These are phyloP conservation scores for Phorcus lineatus DNA, from an alignment of 2,888 invertebrate genomes.

Conservation along the genomic window DNA sequence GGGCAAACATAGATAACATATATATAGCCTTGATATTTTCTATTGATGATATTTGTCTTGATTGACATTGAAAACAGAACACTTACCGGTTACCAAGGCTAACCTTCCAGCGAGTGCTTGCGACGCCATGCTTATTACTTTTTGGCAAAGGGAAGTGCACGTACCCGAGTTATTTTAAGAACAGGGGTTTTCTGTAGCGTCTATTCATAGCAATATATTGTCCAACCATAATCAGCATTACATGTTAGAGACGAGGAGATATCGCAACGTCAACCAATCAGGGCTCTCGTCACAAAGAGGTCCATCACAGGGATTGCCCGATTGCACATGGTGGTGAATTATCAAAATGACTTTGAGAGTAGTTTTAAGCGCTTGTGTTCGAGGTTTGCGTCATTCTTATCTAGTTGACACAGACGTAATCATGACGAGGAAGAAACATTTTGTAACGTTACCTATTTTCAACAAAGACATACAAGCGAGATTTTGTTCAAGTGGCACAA, in stretches of 20 bases:
- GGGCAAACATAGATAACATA: too few relatives aligned
- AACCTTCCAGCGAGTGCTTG: constrained; percentile 49
- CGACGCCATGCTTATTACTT: constrained; percentile 30
- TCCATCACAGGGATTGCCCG: too few relatives aligned
- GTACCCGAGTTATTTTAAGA: constrained; percentile 1
- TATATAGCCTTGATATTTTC: too few relatives aligned
- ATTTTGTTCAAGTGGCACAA: background rate
- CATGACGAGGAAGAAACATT: background rate
- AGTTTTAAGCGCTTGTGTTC: background rate
- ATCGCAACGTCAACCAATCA: too few relatives aligned
- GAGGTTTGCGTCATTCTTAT: background rate
- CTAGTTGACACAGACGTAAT: background rate
- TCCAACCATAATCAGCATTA: background rate
- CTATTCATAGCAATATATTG: background rate
- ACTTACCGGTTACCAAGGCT: constrained; percentile 55
- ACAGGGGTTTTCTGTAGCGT: background rate
- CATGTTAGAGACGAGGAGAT: background rate
- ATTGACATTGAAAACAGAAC: too few relatives aligned
- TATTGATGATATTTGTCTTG: too few relatives aligned
- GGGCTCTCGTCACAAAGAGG: too few relatives aligned
- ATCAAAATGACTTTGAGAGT: background rate
- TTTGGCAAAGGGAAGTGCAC: background rate
- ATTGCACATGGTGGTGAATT: constrained; percentile 12
- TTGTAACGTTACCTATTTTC: background rate
- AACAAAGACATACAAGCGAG: background rate